Percentiles rank a stretch among this genome's conserved stretches.
Conservation (phyloP, 2,888 invertebrate species). For the Pyralis farinalis region DNA sequence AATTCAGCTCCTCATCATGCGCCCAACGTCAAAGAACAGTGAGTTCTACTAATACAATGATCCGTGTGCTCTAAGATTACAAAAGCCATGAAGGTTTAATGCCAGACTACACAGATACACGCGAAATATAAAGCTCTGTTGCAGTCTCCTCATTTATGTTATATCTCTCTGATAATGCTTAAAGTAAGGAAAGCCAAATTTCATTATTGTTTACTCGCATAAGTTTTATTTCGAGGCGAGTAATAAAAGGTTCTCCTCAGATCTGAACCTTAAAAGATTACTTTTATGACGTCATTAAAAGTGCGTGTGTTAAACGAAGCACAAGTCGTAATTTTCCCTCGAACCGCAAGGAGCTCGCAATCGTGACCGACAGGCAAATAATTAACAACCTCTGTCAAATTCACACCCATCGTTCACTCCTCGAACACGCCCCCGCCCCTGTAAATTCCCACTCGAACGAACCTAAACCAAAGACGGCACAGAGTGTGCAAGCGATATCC, state of each 20-base stretch:
- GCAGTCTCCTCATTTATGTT: too few species aligned
- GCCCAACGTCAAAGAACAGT: too few species aligned
- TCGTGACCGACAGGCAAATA: conserved; percentile 54
- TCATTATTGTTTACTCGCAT: background rate
- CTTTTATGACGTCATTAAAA: conserved; percentile 52
- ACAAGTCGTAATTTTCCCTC: conserved; percentile 48
- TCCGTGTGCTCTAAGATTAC: too few species aligned
- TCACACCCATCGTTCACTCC: conserved; percentile 55
- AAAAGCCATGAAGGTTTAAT: too few species aligned
- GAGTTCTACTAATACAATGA: too few species aligned
- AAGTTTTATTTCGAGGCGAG: background rate
- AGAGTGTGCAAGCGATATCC: conserved; percentile 24
- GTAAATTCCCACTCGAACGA: conserved; percentile 42
- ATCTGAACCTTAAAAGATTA: conserved; percentile 5
- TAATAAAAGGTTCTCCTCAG: background rate
- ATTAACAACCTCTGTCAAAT: conserved; percentile 72
- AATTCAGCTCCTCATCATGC: too few species aligned
- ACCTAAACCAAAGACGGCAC: conserved; percentile 28
- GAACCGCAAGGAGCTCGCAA: conserved; percentile 43
- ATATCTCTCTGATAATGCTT: too few species aligned
- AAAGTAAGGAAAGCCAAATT: too few species aligned
- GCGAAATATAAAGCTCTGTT: too few species aligned
- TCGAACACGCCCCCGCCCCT: conserved; percentile 32
- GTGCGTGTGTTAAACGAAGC: conserved; percentile 51
- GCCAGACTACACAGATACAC: too few species aligned